Evolutionary conservation across 2,888 invertebrate species (phyloP).

Genomic region (Pollenia labialis): DNA sequence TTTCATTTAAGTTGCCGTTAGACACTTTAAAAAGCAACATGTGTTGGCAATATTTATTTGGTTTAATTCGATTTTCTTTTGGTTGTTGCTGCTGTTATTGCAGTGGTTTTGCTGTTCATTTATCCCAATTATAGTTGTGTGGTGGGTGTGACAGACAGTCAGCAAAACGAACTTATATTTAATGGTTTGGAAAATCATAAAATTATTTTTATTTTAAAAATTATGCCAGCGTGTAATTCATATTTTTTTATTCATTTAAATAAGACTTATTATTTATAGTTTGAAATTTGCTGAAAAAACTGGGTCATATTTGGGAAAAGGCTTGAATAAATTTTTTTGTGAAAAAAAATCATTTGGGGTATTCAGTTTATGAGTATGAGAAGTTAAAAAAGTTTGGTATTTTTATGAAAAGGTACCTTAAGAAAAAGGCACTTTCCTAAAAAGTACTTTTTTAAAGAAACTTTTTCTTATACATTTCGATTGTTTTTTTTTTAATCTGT

Average conservation of each 20-base stretch:
- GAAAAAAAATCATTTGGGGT: neutral
- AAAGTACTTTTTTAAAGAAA: too few relatives aligned
- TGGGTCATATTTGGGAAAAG: conserved; percentile 58
- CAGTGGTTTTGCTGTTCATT: conserved; percentile 37
- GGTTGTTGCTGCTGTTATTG: conserved; percentile 17
- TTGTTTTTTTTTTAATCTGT: too few relatives aligned
- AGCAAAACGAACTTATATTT: conserved; percentile 43
- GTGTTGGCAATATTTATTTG: conserved; percentile 50
- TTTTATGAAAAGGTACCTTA: too few relatives aligned
- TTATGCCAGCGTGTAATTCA: conserved; percentile 54
- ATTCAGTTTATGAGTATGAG: neutral
- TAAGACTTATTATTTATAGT: conserved; percentile 67
- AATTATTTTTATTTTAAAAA: conserved; percentile 45
- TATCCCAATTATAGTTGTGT: conserved; percentile 58
- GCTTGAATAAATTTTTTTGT: conserved; percentile 8
- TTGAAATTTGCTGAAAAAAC: conserved; percentile 43
- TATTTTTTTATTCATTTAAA: conserved; percentile 42
- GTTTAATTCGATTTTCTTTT: conserved; percentile 52
- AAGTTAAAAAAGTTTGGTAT: too few relatives aligned
- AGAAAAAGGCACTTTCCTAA: too few relatives aligned
- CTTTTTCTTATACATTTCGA: too few relatives aligned
- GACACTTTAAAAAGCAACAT: conserved; percentile 56
- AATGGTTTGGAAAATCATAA: conserved; percentile 67
- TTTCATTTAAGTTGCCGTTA: neutral
- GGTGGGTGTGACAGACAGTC: conserved; percentile 67